Conservation (phyloP, 2,888 invertebrate genomes). For the Philhelius pedissequus region DNA sequence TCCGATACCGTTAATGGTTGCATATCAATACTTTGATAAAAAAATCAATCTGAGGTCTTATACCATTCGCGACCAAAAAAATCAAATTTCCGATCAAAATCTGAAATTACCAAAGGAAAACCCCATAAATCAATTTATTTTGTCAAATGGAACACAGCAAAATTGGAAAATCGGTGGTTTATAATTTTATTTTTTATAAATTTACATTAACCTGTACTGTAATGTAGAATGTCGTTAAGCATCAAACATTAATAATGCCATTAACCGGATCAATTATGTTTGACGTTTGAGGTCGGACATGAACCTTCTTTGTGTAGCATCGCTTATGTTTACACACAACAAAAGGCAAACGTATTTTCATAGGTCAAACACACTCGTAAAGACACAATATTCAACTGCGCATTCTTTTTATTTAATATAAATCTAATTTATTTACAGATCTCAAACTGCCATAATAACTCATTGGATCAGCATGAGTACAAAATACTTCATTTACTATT, state of each 20-base stretch:
- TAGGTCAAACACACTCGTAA: not conserved
- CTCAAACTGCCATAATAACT: constrained; percentile 55
- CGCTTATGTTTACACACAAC: not conserved
- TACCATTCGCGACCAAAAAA: too few species aligned
- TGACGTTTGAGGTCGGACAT: not conserved
- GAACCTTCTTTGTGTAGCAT: constrained; percentile 25
- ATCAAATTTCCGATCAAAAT: too few species aligned
- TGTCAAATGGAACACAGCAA: too few species aligned
- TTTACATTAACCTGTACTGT: too few species aligned
- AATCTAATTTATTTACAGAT: constrained; percentile 46
- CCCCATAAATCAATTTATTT: too few species aligned
- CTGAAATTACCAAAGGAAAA: too few species aligned
- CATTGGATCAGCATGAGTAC: constrained; percentile 49
- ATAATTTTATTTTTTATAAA: too few species aligned
- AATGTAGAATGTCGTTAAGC: constrained; percentile 14
- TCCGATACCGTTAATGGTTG: too few species aligned
- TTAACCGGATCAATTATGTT: constrained; percentile 47
- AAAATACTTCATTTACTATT: constrained; percentile 30
- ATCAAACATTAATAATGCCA: constrained; percentile 27
- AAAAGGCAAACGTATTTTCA: not conserved
- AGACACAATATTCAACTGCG: constrained; percentile 31
- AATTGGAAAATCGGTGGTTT: too few species aligned
- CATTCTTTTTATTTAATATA: not conserved
- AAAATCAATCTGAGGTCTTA: too few species aligned
- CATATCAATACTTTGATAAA: too few species aligned